A percentile compares a stretch with the other conserved stretches of the same genome.
These are phyloP conservation scores for Chloroclysta siterata DNA, from an alignment of 2,888 invertebrate genomes.

Conservation along the genomic window DNA sequence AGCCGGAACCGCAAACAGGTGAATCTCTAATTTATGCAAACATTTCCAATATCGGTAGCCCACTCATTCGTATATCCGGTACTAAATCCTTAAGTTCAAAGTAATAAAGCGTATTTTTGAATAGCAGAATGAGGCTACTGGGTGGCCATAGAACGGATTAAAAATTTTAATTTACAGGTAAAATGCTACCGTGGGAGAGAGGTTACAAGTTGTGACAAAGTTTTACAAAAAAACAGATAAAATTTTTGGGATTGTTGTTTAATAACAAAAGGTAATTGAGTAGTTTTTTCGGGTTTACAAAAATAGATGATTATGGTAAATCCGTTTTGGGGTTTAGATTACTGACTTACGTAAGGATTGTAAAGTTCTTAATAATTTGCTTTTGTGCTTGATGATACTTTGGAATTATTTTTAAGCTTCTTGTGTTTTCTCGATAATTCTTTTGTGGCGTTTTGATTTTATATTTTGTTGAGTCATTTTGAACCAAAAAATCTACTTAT, in stretches of 20 bases:
- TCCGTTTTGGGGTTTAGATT: slow-evolving; percentile 50
- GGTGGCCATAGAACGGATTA: slow-evolving; percentile 25
- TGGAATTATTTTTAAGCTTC: not conserved
- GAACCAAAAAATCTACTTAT: not conserved
- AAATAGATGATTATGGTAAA: slow-evolving; percentile 33
- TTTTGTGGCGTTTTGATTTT: slow-evolving; percentile 1
- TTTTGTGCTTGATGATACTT: slow-evolving; percentile 13
- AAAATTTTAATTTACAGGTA: slow-evolving; percentile 32
- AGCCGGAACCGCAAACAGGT: slow-evolving; percentile 28
- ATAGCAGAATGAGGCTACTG: slow-evolving; percentile 11
- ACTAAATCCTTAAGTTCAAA: not conserved
- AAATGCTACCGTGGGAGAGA: slow-evolving; percentile 39
- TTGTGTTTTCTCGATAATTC: not conserved
- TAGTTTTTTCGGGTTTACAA: slow-evolving; percentile 12
- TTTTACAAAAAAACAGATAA: not conserved
- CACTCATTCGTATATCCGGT: slow-evolving; percentile 19
- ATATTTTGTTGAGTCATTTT: not conserved
- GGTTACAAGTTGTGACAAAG: slow-evolving; percentile 1
- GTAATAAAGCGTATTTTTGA: slow-evolving; percentile 19
- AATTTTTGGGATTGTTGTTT: slow-evolving; percentile 4
- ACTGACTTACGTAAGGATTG: slow-evolving; percentile 54
- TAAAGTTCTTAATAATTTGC: slow-evolving; percentile 31
- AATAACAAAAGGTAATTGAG: slow-evolving; percentile 1
- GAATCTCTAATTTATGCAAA: slow-evolving; percentile 23
- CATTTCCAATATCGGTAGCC: slow-evolving; percentile 17